Conservation (phyloP, 2,888 invertebrate species). For the Clitarchus hookeri region DNA sequence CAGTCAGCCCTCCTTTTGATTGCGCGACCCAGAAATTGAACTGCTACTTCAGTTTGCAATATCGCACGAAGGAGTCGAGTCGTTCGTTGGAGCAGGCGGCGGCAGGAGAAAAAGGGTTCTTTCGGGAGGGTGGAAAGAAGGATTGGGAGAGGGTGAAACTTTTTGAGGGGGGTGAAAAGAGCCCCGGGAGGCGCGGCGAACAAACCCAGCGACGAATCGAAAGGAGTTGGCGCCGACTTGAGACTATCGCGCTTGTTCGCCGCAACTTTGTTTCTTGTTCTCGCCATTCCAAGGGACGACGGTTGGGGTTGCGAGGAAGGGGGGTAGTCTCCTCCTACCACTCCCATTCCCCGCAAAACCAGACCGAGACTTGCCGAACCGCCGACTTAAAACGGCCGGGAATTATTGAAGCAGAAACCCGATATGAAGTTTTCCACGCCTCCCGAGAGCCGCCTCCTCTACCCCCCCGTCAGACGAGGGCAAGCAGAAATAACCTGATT, state of each 20-base stretch:
- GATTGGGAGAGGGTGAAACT: neutral
- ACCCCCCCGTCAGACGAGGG: neutral
- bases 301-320: too few relatives aligned
- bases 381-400: neutral
- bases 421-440: neutral
- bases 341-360: neutral
- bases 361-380: neutral
- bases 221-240: neutral
- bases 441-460: neutral
- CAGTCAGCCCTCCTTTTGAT: too few relatives aligned
- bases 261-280: conserved; percentile 14
- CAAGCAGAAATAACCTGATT: neutral
- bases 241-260: conserved; percentile 6
- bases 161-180: neutral
- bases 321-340: neutral
- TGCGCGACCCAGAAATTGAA: too few relatives aligned
- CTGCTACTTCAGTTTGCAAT: too few relatives aligned
- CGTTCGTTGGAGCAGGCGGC: too few relatives aligned
- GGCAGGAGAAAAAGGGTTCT: neutral
- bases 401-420: conserved; percentile 3
- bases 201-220: neutral
- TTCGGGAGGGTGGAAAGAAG: neutral
- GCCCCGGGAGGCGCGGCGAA: neutral
- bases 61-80: too few relatives aligned
- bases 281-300: neutral